Evolutionary conservation across 1,140 invertebrate species (phyloP).

Genomic region (Drosophila bifasciata): DNA sequence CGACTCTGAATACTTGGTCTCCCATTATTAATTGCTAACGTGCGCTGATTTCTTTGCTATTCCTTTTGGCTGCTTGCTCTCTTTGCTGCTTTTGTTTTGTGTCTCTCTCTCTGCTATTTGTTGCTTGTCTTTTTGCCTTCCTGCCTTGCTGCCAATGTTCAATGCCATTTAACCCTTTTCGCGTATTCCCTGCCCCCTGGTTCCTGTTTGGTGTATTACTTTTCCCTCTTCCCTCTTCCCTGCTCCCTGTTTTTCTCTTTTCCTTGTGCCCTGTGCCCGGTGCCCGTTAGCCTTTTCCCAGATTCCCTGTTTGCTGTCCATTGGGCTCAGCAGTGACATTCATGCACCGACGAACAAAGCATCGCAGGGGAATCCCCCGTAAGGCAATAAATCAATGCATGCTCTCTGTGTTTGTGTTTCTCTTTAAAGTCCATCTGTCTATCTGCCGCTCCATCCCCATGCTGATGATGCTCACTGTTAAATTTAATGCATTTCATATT

Average conservation of each 20-base stretch:
- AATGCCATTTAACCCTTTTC: constrained; percentile 51
- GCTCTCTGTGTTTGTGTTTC: constrained; percentile 4
- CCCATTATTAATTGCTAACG: constrained; percentile 78
- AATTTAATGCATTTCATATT: constrained; percentile 47
- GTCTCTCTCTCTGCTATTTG: constrained; percentile 51
- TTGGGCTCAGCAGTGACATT: constrained; percentile 77
- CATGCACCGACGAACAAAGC: constrained; percentile 67
- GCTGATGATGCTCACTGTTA: background rate
- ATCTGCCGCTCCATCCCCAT: background rate
- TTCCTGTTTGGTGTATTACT: too few relatives aligned
- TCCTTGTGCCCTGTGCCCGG: constrained; percentile 15
- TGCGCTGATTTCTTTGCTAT: constrained; percentile 75
- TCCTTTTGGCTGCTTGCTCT: constrained; percentile 46
- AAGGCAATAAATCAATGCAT: constrained; percentile 74
- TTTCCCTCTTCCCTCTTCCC: too few relatives aligned
- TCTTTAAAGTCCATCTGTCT: constrained; percentile 42
- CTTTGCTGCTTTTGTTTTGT: constrained; percentile 24
- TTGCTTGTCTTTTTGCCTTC: constrained; percentile 36
- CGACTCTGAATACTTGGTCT: constrained; percentile 55
- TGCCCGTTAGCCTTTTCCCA: too few relatives aligned
- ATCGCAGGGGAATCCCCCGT: constrained; percentile 33
- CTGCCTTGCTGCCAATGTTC: constrained; percentile 54
- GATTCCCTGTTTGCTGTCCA: constrained; percentile 44
- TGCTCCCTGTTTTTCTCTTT: constrained; percentile 37
- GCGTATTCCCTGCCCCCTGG: constrained; percentile 8